These are phyloP conservation scores for Pelusios castaneus DNA, from an alignment of 2,113 vertebrate genomes.

Conservation along the genomic window DNA sequence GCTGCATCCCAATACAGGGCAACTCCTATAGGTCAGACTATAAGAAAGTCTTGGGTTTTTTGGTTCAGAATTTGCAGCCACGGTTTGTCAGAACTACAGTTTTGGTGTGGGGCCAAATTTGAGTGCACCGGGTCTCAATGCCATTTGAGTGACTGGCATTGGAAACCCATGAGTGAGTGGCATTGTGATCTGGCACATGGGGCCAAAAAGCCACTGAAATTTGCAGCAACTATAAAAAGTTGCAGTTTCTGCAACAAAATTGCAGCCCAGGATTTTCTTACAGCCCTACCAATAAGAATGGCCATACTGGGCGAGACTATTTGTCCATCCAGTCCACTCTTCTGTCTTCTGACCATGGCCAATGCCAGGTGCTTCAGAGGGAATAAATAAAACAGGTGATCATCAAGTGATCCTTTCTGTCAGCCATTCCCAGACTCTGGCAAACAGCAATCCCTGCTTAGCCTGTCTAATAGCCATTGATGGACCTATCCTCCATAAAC, in stretches of 20 bases:
- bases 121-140: background rate
- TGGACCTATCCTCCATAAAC: too few species aligned
- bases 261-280: background rate
- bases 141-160: background rate
- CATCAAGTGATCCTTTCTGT: too few species aligned
- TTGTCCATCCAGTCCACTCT: too few species aligned
- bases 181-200: background rate
- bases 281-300: background rate
- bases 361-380: too few species aligned
- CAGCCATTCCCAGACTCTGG: too few species aligned
- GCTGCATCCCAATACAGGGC: background rate
- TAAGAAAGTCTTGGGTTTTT: background rate
- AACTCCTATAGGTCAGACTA: background rate
- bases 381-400: too few species aligned
- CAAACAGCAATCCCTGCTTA: too few species aligned
- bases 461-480: too few species aligned
- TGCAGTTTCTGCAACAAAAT: too few species aligned
- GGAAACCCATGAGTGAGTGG: background rate
- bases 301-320: too few species aligned
- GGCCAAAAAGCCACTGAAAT: background rate
- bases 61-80: background rate
- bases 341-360: too few species aligned
- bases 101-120: background rate
- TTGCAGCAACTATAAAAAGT: too few species aligned
- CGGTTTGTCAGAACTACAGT: background rate